Evolutionary conservation across 2,113 vertebrate species (phyloP), one percentile per base, ranked within the genome.

Genomic region (Psammodynastes pulverulentus): DNA sequence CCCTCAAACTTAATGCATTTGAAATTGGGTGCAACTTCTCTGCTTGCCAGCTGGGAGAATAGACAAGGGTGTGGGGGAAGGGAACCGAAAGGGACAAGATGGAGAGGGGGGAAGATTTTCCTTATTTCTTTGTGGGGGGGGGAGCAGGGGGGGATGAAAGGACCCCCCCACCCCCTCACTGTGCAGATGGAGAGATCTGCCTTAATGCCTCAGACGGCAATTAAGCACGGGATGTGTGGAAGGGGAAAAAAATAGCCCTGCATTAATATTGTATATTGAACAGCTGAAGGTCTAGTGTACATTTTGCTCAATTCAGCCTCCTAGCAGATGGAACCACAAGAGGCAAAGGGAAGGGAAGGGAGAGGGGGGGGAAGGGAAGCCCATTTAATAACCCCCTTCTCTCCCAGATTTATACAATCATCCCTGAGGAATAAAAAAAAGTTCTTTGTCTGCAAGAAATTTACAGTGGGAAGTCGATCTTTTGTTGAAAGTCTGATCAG

Each of bases 211-310:
- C 96, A 96, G 96, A 97, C 97, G 97, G 97, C 97, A 98, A 98
- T 97, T 97, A 98, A 97, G 96, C 96, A 97, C 95, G 97, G 97
- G 98, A 97, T 96, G 97, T 95, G 96, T 97, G 96, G n/a, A n/a
- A n/a, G n/a, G 96, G 0, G 1, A 2, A 96, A 94, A 96, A 97
- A 97, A 97, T 97, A 98, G 98, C 97, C 88, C 97, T 97, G 98
- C 98, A 99, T 99, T 98, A 98, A 99, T 99, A 99, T 99, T 99
- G 98, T 97, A 99, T 98, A 97, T 96, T 97, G 97, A 98, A 98
- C 99, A 99, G 99, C 98, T 99, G 98, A 99, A 97, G 97, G 97
- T 94, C 97, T 94, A 97, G 97, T 92, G 96, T 96, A 94, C 93
- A 95, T 93, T 97, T 98, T 95, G 97, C 97, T 97, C 96, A 94